phyloP scores from a whole-genome alignment of 2,888 invertebrate species.

The Drosophila anomelani region DNA sequence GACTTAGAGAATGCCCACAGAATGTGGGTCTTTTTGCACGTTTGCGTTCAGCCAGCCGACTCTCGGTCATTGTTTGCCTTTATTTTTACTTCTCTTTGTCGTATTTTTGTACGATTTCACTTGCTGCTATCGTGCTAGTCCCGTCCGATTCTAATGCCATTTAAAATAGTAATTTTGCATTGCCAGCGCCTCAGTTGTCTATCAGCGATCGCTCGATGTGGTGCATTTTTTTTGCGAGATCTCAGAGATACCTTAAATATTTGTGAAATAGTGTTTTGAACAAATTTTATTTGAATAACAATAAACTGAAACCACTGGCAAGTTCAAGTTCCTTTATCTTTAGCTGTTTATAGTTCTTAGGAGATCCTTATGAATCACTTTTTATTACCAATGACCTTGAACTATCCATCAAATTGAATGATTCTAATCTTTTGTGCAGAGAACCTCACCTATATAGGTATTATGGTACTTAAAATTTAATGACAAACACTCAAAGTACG shows the following conservation, averaged over 20 bases:
- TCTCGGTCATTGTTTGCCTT: slow-evolving; percentile 18
- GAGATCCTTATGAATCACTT: slow-evolving; percentile 11
- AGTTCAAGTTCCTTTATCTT: slow-evolving; percentile 10
- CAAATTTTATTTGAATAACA: not conserved
- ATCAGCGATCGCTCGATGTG: slow-evolving; percentile 65
- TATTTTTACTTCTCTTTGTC: slow-evolving; percentile 28
- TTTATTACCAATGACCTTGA: slow-evolving; percentile 59
- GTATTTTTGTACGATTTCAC: slow-evolving; percentile 28
- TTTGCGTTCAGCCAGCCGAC: slow-evolving; percentile 32
- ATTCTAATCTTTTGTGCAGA: slow-evolving; percentile 44
- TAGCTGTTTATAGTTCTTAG: too few relatives aligned
- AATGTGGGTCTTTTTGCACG: slow-evolving; percentile 66
- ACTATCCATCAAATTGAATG: slow-evolving; percentile 18
- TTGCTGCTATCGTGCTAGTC: slow-evolving; percentile 35
- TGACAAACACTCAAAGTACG: slow-evolving; percentile 32
- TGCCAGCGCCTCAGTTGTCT: slow-evolving; percentile 57
- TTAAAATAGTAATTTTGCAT: slow-evolving; percentile 60
- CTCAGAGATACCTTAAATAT: not conserved
- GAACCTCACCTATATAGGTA: not conserved
- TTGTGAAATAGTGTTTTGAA: slow-evolving; percentile 7
- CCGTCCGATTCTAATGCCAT: slow-evolving; percentile 42
- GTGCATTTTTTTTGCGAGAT: slow-evolving; percentile 22
- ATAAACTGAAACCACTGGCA: slow-evolving; percentile 10
- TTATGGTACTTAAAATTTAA: slow-evolving; percentile 22
- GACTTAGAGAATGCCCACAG: slow-evolving; percentile 35